These are phyloP conservation scores for Leptocoma aspasia DNA, from an alignment of 2,113 vertebrate species.

Conservation along the genomic window DNA sequence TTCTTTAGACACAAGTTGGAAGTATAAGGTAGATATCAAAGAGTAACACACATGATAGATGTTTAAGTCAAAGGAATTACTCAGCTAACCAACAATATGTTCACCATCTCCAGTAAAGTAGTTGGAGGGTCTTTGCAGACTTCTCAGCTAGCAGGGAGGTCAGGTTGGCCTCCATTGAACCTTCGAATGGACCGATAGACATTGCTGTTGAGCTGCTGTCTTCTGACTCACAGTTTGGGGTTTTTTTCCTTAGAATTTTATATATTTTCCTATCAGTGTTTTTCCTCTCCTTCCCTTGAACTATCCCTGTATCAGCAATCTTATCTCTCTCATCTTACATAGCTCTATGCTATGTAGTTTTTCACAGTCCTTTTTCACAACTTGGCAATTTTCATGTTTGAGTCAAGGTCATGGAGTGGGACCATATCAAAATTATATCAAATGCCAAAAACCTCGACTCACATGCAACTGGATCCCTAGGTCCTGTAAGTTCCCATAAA, in stretches of 20 bases:
- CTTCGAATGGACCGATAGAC: not conserved
- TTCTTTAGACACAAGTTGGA: not conserved
- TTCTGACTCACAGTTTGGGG: not conserved
- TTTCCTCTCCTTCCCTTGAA: not conserved
- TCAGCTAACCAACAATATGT: not conserved
- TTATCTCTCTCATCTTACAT: not conserved
- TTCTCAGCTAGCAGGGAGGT: not conserved
- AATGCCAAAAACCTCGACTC: not conserved
- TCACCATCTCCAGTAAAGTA: not conserved
- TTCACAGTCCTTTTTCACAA: not conserved
- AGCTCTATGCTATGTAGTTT: not conserved
- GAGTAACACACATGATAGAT: not conserved
- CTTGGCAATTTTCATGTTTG: not conserved
- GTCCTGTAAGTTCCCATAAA: not conserved
- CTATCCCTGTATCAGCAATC: not conserved
- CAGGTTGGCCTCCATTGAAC: accelerated
- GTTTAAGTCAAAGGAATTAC: not conserved
- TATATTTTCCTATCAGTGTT: not conserved
- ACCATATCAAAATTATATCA: not conserved
- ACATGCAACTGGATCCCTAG: accelerated
- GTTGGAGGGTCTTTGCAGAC: not conserved
- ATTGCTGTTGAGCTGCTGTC: not conserved
- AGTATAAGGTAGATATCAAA: not conserved
- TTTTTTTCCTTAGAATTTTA: not conserved
- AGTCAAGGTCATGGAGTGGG: not conserved